These are phyloP conservation scores for Vipera ursinii DNA, from an alignment of 2,797 vertebrate species.

Conservation along the genomic window DNA sequence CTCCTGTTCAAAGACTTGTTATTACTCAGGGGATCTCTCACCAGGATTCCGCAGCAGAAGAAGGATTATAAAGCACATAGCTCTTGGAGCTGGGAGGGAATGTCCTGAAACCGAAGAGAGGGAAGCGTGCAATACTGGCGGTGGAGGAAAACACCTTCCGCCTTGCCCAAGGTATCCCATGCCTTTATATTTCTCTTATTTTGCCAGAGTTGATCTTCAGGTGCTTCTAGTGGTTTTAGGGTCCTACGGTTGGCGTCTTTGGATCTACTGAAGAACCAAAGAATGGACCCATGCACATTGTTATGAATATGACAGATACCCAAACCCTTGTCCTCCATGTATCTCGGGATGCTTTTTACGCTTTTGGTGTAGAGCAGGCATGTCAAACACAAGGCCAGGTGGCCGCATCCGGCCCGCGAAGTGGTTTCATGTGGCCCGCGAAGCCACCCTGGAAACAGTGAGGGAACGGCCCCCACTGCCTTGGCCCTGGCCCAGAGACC, in stretches of 20 bases:
- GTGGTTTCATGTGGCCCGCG: too few species aligned
- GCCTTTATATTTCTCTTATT: not conserved
- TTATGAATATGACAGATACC: not conserved
- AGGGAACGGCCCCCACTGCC: too few species aligned
- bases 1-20: constrained; percentile 84
- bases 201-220: not conserved
- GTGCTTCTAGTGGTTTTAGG: not conserved
- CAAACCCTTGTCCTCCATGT: not conserved
- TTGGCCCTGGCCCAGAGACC: too few species aligned
- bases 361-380: not conserved
- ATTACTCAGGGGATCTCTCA: constrained; percentile 71
- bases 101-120: constrained; percentile 86
- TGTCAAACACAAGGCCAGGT: too few species aligned
- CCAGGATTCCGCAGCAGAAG: constrained; percentile 84
- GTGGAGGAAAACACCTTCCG: constrained; percentile 79
- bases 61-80: constrained; percentile 74
- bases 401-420: too few species aligned
- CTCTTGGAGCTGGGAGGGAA: constrained; percentile 72
- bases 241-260: not conserved
- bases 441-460: too few species aligned
- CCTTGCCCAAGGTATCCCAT: constrained; percentile 85
- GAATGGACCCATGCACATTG: not conserved
- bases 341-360: not conserved
- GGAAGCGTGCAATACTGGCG: constrained; percentile 82
- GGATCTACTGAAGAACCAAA: not conserved